phyloP scores from a whole-genome alignment of 2,797 vertebrate species.

The Leucoraja ocellata region DNA sequence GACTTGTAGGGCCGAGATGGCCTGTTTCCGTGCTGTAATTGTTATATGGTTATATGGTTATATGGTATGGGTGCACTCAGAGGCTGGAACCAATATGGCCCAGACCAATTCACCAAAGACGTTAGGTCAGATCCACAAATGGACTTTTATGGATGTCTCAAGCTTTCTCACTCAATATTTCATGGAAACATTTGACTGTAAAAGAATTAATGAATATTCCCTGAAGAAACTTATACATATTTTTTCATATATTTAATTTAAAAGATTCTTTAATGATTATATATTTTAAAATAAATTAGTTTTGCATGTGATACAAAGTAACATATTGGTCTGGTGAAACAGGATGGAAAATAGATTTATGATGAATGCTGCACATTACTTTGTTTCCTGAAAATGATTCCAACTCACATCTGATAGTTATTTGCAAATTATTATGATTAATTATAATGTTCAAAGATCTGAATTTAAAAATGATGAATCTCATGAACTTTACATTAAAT shows the following conservation, averaged over 20 bases:
- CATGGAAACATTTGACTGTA: not conserved
- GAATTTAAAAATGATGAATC: not conserved
- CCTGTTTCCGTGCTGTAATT: too few species aligned
- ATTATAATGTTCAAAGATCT: not conserved
- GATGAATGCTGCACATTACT: constrained; percentile 17
- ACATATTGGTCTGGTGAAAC: not conserved
- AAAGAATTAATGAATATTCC: not conserved
- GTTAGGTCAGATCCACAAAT: not conserved
- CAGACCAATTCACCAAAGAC: not conserved
- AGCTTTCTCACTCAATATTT: not conserved
- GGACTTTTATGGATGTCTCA: not conserved
- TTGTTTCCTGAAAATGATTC: constrained; percentile 28
- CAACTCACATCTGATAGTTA: not conserved
- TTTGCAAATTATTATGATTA: not conserved
- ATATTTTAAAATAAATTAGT: not conserved
- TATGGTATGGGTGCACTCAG: not conserved
- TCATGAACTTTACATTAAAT: not conserved
- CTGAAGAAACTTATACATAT: not conserved
- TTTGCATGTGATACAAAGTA: not conserved
- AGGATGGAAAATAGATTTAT: not conserved
- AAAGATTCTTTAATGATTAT: not conserved
- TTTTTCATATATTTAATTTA: not conserved
- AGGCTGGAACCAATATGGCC: not conserved
- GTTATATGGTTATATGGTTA: too few species aligned
- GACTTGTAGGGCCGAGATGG: too few species aligned